A percentile compares a stretch with the other conserved stretches of the same genome.
These are phyloP conservation scores for Clunio marinus DNA, from an alignment of 2,888 invertebrate species.

Conservation along the genomic window DNA sequence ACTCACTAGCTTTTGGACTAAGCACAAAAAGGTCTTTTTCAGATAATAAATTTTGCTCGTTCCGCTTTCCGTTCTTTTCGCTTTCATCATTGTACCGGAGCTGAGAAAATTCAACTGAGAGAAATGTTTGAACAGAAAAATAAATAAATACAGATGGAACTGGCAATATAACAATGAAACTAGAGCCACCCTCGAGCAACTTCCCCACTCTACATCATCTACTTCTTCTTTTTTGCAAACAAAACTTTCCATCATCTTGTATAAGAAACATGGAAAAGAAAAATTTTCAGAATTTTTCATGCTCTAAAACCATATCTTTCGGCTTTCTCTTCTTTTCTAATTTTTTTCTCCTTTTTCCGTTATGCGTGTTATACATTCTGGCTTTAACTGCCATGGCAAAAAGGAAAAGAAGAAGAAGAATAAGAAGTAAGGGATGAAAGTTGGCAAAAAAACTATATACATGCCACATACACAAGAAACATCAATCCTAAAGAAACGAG, in stretches of 20 bases:
- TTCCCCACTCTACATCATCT: not conserved
- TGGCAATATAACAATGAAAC: slow-evolving; percentile 18
- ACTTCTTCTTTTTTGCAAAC: not conserved
- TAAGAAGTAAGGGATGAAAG: not conserved
- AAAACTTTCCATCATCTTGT: slow-evolving; percentile 4
- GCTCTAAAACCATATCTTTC: slow-evolving; percentile 19
- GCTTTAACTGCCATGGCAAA: slow-evolving; percentile 18
- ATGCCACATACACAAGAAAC: slow-evolving; percentile 24
- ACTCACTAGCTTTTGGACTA: not conserved
- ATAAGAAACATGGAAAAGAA: not conserved
- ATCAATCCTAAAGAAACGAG: slow-evolving; percentile 21
- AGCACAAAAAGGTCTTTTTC: slow-evolving; percentile 19
- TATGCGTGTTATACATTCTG: slow-evolving; percentile 16
- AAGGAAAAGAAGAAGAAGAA: not conserved
- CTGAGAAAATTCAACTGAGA: slow-evolving; percentile 15
- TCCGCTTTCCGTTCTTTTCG: slow-evolving; percentile 19
- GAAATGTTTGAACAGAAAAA: slow-evolving; percentile 33
- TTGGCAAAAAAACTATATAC: slow-evolving; percentile 14
- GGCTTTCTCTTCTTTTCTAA: not conserved
- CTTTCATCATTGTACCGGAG: not conserved
- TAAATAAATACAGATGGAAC: slow-evolving; percentile 35
- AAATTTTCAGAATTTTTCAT: slow-evolving; percentile 29
- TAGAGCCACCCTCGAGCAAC: not conserved
- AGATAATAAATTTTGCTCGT: slow-evolving; percentile 32
- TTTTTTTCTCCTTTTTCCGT: slow-evolving; percentile 5